These are phyloP conservation scores for Oncopeltus fasciatus DNA, from an alignment of 1,140 invertebrate genomes.

Conservation along the genomic window DNA sequence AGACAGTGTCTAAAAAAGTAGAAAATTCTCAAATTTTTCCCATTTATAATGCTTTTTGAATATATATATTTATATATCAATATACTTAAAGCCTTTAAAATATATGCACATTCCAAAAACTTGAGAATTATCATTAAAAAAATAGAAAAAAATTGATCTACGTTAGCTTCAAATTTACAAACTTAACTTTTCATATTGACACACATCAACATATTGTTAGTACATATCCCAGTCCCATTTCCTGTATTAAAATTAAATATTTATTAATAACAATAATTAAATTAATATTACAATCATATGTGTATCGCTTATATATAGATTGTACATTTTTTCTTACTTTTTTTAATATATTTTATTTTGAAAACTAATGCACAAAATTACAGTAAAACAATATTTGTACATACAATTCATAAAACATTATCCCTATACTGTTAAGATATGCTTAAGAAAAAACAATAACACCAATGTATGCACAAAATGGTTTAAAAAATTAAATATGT, in stretches of 20 bases:
- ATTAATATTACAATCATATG: slow-evolving; percentile 15
- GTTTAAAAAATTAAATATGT: too few relatives aligned
- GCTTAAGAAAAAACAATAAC: neutral
- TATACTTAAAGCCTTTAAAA: slow-evolving; percentile 10
- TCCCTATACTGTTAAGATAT: neutral
- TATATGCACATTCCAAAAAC: slow-evolving; percentile 14
- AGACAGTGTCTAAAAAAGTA: slow-evolving; percentile 16
- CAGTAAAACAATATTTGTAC: slow-evolving; percentile 14
- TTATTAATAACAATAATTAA: slow-evolving; percentile 18
- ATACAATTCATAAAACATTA: neutral
- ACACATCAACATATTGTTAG: slow-evolving; percentile 14
- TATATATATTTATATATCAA: neutral
- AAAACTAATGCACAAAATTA: slow-evolving; percentile 14
- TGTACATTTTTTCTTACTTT: slow-evolving; percentile 14
- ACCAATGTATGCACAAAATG: neutral
- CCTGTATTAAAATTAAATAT: slow-evolving; percentile 17
- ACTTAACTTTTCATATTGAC: slow-evolving; percentile 16
- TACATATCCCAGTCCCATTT: slow-evolving; percentile 18
- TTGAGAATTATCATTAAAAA: slow-evolving; percentile 18
- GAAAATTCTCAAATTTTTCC: slow-evolving; percentile 18
- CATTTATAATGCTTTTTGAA: slow-evolving; percentile 8
- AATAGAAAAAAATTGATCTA: slow-evolving; percentile 17
- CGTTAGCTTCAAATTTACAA: slow-evolving; percentile 17
- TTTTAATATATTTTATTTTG: neutral
- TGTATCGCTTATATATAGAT: slow-evolving; percentile 16